These are phyloP conservation scores for Calameuta idolon DNA, from an alignment of 2,888 invertebrate species.

Conservation along the genomic window DNA sequence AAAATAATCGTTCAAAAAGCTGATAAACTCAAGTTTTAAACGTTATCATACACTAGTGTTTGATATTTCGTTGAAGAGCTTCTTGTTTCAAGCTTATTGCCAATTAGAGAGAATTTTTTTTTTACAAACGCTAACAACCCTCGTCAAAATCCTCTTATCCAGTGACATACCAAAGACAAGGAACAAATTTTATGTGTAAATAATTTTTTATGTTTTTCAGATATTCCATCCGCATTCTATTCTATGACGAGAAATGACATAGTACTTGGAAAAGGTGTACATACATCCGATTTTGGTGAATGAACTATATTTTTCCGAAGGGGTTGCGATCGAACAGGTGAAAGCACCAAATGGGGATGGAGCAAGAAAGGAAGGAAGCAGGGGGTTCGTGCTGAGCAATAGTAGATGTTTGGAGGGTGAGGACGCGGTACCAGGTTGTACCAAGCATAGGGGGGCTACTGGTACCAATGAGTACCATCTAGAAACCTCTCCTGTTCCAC, in stretches of 20 bases:
- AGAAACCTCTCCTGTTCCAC: conserved; percentile 26
- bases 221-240: no score
- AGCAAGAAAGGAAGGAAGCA: conserved; percentile 17
- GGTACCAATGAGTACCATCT: conserved; percentile 60
- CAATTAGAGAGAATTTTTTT: not conserved
- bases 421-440: conserved; percentile 55
- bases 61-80: not conserved
- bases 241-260: no score
- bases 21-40: conserved; percentile 25
- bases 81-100: conserved; percentile 1
- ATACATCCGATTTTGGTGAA: conserved; percentile 14
- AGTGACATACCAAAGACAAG: not conserved
- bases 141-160: no score
- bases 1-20: conserved; percentile 25
- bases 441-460: conserved; percentile 49
- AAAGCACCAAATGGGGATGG: conserved; percentile 18
- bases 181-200: not conserved
- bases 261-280: no score
- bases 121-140: no score
- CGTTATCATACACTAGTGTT: conserved; percentile 17
- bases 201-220: no score
- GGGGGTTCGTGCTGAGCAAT: conserved; percentile 20
- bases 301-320: conserved; percentile 19
- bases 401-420: conserved; percentile 31
- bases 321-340: conserved; percentile 42